Percentiles rank a stretch among this genome's conserved stretches.
phyloP scores from a whole-genome alignment of 2,113 vertebrate species.

The Lipophrys pholis region DNA sequence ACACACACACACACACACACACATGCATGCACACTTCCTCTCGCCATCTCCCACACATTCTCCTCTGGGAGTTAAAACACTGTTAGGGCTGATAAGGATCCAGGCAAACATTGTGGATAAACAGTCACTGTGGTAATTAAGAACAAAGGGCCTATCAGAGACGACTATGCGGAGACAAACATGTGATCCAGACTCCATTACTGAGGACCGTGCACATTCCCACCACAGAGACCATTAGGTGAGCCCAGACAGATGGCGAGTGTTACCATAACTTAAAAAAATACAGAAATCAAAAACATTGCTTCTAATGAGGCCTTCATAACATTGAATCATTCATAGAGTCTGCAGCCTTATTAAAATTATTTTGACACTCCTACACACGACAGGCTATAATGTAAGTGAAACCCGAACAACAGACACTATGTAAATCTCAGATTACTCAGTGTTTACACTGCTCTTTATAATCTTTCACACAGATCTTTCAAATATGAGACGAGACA shows the following conservation, averaged over 20 bases:
- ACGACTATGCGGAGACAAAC: conserved; percentile 64
- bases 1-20: conserved; percentile 25
- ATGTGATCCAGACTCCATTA: conserved; percentile 73
- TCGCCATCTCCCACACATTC: conserved; percentile 78
- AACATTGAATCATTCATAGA: neutral
- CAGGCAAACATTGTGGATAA: conserved; percentile 79
- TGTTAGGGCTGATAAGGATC: conserved; percentile 80
- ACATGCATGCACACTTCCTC: conserved; percentile 61
- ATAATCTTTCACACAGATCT: neutral
- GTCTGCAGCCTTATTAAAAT: neutral
- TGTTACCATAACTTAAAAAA: conserved; percentile 28
- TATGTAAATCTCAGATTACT: neutral
- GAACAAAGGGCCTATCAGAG: conserved; percentile 67
- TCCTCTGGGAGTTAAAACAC: conserved; percentile 79
- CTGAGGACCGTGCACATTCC: conserved; percentile 55
- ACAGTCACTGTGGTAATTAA: conserved; percentile 79
- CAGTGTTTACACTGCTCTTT: neutral
- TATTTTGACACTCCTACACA: neutral
- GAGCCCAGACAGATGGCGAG: conserved; percentile 32
- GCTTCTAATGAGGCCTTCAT: neutral
- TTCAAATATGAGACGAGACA: neutral
- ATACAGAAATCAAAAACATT: neutral
- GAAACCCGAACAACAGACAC: neutral
- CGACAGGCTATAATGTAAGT: neutral
- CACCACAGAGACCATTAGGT: conserved; percentile 59